These are phyloP conservation scores for Synergus japonicus DNA, from an alignment of 2,888 invertebrate genomes.

Conservation along the genomic window DNA sequence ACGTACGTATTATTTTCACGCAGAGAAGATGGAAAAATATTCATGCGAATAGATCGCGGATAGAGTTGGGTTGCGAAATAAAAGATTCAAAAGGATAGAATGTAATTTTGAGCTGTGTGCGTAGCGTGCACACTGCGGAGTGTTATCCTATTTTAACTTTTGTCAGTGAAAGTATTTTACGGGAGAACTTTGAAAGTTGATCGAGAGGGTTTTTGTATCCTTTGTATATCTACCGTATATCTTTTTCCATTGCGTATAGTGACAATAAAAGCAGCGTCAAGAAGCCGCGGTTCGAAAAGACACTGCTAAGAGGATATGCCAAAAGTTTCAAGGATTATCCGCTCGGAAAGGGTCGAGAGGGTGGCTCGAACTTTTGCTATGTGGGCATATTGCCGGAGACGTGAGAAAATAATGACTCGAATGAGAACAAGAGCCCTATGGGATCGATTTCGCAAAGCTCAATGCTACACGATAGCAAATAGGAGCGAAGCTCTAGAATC, in stretches of 20 bases:
- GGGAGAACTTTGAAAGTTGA: neutral
- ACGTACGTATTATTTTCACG: too few relatives aligned
- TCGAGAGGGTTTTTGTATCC: neutral
- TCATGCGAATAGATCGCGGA: too few relatives aligned
- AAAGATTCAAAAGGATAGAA: too few relatives aligned
- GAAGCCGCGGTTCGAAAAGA: constrained; percentile 50
- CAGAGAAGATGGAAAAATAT: too few relatives aligned
- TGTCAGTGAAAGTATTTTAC: neutral
- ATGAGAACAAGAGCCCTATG: constrained; percentile 51
- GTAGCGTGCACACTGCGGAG: neutral
- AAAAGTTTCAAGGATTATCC: constrained; percentile 65
- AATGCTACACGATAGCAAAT: constrained; percentile 46
- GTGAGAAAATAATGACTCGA: constrained; percentile 63
- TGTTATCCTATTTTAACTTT: neutral
- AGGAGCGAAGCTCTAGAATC: constrained; percentile 38
- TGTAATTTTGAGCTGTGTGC: neutral
- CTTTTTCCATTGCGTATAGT: constrained; percentile 21
- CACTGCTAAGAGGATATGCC: constrained; percentile 56
- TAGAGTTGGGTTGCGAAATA: too few relatives aligned
- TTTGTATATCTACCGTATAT: neutral
- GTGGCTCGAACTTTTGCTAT: constrained; percentile 59
- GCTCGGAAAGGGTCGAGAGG: constrained; percentile 42
- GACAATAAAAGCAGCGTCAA: constrained; percentile 32
- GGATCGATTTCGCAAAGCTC: constrained; percentile 37
- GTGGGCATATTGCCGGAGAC: constrained; percentile 64